Conservation (phyloP, 2,888 invertebrate genomes). For the Ophion costatus region DNA sequence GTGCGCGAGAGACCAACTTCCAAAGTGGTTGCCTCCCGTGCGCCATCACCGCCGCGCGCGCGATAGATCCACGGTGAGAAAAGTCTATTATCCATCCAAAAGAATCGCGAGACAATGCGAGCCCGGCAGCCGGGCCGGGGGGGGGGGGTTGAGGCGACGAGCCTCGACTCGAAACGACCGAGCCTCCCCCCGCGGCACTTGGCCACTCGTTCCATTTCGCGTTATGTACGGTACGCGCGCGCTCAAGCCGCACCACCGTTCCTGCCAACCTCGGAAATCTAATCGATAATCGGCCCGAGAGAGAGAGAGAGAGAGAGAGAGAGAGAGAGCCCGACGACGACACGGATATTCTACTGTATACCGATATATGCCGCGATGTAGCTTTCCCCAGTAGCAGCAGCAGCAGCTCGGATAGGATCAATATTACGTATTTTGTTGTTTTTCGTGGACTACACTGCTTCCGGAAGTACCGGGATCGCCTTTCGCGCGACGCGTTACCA, state of each 20-base stretch:
- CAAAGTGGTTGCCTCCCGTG: slow-evolving; percentile 32
- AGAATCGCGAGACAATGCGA: slow-evolving; percentile 62
- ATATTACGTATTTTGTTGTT: slow-evolving; percentile 64
- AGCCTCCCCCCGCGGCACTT: slow-evolving; percentile 57
- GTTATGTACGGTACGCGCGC: slow-evolving; percentile 36
- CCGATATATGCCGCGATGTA: slow-evolving; percentile 60
- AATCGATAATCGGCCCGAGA: slow-evolving; percentile 58
- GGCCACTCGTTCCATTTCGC: slow-evolving; percentile 63
- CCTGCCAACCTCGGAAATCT: slow-evolving; percentile 59
- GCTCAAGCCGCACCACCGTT: slow-evolving; percentile 50
- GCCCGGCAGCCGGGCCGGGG: neutral
- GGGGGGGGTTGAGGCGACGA: no score
- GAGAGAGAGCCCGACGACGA: slow-evolving; percentile 31
- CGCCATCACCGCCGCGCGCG: slow-evolving; percentile 34
- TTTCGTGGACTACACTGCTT: slow-evolving; percentile 46
- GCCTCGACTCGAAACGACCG: slow-evolving; percentile 51
- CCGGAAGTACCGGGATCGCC: neutral
- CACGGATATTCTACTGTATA: slow-evolving; percentile 46
- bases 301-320: slow-evolving; percentile 51
- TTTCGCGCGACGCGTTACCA: neutral
- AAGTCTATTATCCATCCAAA: slow-evolving; percentile 61
- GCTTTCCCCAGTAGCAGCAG: slow-evolving; percentile 8
- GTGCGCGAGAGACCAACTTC: slow-evolving; percentile 38
- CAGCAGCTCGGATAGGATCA: slow-evolving; percentile 52
- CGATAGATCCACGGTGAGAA: slow-evolving; percentile 51